Conservation (phyloP, 2,888 invertebrate species). For the Pyrocoelia pectoralis region DNA sequence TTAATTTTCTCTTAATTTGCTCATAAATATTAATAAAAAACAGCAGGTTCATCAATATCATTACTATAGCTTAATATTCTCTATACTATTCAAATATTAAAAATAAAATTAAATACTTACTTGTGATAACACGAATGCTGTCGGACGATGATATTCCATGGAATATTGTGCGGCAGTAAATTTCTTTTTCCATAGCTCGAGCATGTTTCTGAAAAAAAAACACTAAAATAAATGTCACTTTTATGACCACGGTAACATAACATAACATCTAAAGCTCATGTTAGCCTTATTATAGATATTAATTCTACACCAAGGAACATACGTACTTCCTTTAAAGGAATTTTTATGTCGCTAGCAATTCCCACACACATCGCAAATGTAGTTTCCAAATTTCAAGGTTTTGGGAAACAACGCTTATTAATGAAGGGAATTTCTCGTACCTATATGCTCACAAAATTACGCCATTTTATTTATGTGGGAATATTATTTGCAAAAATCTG, state of each 20-base stretch:
- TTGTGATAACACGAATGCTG: slow-evolving; percentile 52
- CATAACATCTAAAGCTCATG: neutral
- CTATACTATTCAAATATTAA: neutral
- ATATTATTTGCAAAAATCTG: neutral
- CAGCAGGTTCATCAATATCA: neutral
- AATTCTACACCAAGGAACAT: no score
- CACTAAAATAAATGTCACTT: slow-evolving; percentile 7
- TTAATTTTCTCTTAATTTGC: neutral
- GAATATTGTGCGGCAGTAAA: slow-evolving; percentile 47
- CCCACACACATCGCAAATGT: no score
- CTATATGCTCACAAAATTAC: no score
- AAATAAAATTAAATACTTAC: slow-evolving; percentile 42
- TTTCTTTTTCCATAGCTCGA: slow-evolving; percentile 50
- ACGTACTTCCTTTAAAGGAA: no score
- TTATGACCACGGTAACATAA: neutral
- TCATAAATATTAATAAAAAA: slow-evolving; percentile 1
- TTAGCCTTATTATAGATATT: neutral
- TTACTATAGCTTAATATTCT: neutral
- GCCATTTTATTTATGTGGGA: neutral
- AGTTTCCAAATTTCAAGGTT: no score
- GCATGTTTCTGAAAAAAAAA: slow-evolving; percentile 39
- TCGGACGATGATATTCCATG: slow-evolving; percentile 49
- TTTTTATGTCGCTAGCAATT: no score
- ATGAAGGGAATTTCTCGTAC: no score
- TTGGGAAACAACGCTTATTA: no score